These are phyloP conservation scores for Tetragnatha montana DNA, from an alignment of 2,888 invertebrate species.

Conservation along the genomic window DNA sequence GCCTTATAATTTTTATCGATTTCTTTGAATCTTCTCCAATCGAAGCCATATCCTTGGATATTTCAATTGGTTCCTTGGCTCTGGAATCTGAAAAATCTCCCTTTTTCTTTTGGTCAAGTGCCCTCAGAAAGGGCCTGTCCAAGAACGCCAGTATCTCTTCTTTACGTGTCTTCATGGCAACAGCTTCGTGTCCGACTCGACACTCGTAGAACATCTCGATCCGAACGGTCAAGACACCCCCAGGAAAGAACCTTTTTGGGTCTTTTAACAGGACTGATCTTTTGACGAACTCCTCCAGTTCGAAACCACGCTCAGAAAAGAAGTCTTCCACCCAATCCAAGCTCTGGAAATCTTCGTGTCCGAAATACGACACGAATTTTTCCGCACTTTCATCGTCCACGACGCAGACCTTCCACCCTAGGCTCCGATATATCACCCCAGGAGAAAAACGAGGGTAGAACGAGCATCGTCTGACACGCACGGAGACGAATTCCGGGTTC, in stretches of 20 bases:
- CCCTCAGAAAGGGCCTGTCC: not conserved
- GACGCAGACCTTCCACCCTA: not conserved
- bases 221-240: constrained; percentile 1
- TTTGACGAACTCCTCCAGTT: not conserved
- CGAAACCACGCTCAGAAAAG: not conserved
- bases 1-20: not conserved
- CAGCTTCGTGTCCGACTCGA: not conserved
- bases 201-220: not conserved
- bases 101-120: not conserved
- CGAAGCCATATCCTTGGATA: too few relatives aligned
- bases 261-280: not conserved
- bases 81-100: too few relatives aligned
- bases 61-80: not conserved
- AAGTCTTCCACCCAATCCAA: not conserved
- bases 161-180: not conserved
- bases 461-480: not conserved
- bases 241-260: not conserved
- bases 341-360: not conserved
- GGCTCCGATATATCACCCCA: not conserved
- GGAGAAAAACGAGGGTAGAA: not conserved
- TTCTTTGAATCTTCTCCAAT: too few relatives aligned
- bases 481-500: not conserved
- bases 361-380: not conserved
- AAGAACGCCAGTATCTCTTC: not conserved
- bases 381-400: not conserved